phyloP scores from a whole-genome alignment of 2,113 vertebrate genomes.

The Corythaixoides concolor region DNA sequence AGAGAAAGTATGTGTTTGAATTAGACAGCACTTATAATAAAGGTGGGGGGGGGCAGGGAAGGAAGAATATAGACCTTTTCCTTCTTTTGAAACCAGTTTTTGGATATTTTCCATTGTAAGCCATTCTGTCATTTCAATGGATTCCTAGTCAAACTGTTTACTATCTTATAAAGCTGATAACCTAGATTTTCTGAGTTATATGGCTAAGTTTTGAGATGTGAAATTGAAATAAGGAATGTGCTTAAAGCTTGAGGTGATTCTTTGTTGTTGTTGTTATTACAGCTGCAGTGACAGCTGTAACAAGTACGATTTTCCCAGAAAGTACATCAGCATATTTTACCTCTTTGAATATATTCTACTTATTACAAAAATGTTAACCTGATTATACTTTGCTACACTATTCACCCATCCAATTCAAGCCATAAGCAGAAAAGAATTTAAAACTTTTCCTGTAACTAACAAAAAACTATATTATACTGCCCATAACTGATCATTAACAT shows the following conservation, averaged over 20 bases:
- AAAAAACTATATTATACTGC: not conserved
- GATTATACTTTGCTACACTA: not conserved
- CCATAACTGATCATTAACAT: not conserved
- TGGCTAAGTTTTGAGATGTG: not conserved
- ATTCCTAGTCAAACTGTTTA: not conserved
- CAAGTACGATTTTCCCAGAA: not conserved
- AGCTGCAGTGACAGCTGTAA: not conserved
- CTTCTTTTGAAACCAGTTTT: not conserved
- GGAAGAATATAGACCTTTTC: not conserved
- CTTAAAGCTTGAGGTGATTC: not conserved
- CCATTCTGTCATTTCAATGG: not conserved
- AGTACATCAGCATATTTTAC: not conserved
- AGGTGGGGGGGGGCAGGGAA: rapidly evolving
- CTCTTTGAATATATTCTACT: not conserved
- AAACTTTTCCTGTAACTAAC: not conserved
- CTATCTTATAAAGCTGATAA: not conserved
- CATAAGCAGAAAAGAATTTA: not conserved
- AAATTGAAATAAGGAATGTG: not conserved
- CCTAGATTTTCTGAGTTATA: not conserved
- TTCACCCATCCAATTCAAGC: not conserved
- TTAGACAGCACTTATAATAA: not conserved
- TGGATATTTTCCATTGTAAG: not conserved
- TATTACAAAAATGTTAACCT: not conserved
- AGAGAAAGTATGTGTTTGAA: not conserved
- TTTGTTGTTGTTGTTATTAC: not conserved